Evolutionary conservation across 2,797 vertebrate species (phyloP).

Genomic region (Toxotes lorentzi): DNA sequence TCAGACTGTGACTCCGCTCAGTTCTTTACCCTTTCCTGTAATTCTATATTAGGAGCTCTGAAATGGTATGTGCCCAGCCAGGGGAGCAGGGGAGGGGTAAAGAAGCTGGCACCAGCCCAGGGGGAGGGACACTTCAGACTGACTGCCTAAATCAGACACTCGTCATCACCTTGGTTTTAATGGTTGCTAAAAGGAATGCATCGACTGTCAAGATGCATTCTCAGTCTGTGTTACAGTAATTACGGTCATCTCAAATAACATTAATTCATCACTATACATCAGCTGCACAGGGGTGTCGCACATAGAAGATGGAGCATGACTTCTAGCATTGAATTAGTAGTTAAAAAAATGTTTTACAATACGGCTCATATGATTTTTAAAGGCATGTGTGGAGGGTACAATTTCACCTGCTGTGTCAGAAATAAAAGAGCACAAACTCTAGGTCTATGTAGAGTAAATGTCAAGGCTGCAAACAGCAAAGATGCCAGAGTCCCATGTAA

Average conservation of each 20-base stretch:
- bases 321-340: too few relatives aligned
- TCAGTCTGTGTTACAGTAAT: neutral
- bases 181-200: neutral
- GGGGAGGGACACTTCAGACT: conserved; percentile 44
- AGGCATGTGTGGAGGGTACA: fast-evolving
- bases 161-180: fast-evolving
- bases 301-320: neutral
- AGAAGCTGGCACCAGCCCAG: conserved; percentile 32
- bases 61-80: conserved; percentile 54
- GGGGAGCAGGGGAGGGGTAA: conserved; percentile 27
- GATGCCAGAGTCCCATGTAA: neutral
- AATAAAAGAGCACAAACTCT: neutral
- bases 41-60: conserved; percentile 76
- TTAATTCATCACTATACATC: neutral
- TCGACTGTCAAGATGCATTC: neutral
- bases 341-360: neutral
- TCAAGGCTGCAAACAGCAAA: neutral
- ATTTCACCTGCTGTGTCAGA: neutral
- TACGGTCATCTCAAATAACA: neutral
- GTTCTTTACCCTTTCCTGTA: conserved; percentile 54
- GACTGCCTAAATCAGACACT: conserved; percentile 9
- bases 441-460: conserved; percentile 20
- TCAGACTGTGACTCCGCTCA: neutral
- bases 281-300: neutral
- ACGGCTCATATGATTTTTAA: neutral